Percentiles rank a stretch among this genome's conserved stretches.
phyloP scores from a whole-genome alignment of 2,113 vertebrate species.

The Colistium nudipinnis region DNA sequence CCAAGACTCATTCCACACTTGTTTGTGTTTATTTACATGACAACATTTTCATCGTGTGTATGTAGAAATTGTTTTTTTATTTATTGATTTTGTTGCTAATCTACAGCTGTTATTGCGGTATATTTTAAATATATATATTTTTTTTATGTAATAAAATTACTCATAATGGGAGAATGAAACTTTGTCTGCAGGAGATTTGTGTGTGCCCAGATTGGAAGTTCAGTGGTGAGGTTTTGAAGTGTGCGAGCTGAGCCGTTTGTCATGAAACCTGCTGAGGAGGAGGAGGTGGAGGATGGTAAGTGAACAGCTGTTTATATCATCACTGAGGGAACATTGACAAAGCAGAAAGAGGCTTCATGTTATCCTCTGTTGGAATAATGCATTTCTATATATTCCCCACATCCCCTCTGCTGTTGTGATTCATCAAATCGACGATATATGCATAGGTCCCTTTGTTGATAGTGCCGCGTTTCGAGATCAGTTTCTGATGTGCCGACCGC shows the following conservation, averaged over 20 bases:
- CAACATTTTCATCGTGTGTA: constrained; percentile 43
- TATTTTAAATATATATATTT: constrained; percentile 49
- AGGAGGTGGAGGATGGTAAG: not conserved
- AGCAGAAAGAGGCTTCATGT: not conserved
- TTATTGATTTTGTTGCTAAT: constrained; percentile 61
- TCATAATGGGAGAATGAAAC: not conserved
- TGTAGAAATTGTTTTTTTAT: constrained; percentile 44
- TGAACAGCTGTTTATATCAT: not conserved
- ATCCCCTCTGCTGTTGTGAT: not conserved
- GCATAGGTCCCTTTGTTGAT: not conserved
- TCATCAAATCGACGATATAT: not conserved
- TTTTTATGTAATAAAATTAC: constrained; percentile 41
- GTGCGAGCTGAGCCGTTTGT: not conserved
- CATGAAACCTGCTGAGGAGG: not conserved
- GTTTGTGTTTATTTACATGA: constrained; percentile 30
- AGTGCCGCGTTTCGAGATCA: not conserved
- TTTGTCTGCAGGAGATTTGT: not conserved
- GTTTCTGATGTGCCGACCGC: not conserved
- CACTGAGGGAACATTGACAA: not conserved
- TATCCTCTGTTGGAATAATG: not conserved
- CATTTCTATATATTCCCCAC: not conserved
- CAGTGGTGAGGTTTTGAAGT: not conserved
- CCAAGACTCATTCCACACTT: constrained; percentile 37
- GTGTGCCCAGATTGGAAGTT: no score
- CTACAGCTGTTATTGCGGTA: constrained; percentile 33